Base-by-base conservation (phyloP, 2,113 vertebrate genomes). In the Irena cyanogastra region DNA sequence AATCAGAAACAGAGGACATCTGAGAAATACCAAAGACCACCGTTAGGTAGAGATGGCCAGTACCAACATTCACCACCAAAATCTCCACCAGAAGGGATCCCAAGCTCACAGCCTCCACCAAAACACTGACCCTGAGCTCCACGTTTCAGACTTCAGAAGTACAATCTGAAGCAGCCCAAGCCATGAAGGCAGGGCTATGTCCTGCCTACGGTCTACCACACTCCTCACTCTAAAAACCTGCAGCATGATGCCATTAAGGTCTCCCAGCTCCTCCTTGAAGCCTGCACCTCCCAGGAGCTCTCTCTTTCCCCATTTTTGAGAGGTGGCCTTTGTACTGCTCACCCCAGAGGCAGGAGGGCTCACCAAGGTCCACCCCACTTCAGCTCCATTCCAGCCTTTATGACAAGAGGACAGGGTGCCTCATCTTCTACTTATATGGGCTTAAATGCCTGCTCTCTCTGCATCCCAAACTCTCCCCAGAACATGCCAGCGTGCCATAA, bases 1-100 rank as follows among this genome's bases (percentile, higher is more conserved):
- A 59, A 82, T 71, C 39, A 63, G 47, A 69, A 84, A 5, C 35
- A 50, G 42, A 61, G 30, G n/a, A 71, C 7, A 24, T 13, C 78
- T 49, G 45, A 90, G 42, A 66, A 92, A 75, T 35, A 65, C 13
- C 50, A 24, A 72, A 28, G 10, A 41, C 4, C 5, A 2, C 16
- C 26, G 11, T 13, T 24, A 49, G 35, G 19, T 22, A 75, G 23
- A 9, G 11, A 45, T 4, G 7, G 28, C 7, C 35, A 31, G 39
- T 28, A 45, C 9, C 3, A 37, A 31, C 0, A 0, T 11, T 39
- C 22, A 13, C 9, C 10, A 2, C 20, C 4, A 9, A 45, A 66
- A 83, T 49, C 31, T 27, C 41, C 1, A 14, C 15, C 22, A 22
- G 22, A 28, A 8, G 11, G 8, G 18, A 53, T 61, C 16, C 15